Evolutionary conservation across 2,888 invertebrate species (phyloP).

Genomic region (Phaonia tiefii): DNA sequence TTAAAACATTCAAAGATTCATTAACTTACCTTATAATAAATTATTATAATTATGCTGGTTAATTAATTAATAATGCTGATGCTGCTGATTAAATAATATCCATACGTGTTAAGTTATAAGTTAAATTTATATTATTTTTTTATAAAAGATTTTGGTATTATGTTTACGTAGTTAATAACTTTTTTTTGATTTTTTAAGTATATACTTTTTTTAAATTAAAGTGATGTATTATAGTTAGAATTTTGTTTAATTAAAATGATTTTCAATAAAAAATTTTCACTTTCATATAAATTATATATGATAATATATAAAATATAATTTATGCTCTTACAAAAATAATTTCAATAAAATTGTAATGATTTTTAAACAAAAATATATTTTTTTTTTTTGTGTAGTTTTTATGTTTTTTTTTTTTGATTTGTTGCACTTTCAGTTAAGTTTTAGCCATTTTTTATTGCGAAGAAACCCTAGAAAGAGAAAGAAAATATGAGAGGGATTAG

Average conservation of each 20-base stretch:
- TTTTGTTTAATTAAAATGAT: not conserved
- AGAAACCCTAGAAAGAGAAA: not conserved
- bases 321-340: not conserved
- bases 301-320: slow-evolving; percentile 1
- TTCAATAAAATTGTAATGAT: slow-evolving; percentile 13
- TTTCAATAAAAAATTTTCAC: slow-evolving; percentile 19
- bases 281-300: slow-evolving; percentile 21
- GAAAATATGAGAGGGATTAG: not conserved
- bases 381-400: slow-evolving; percentile 35
- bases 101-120: slow-evolving; percentile 31
- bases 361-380: slow-evolving; percentile 18
- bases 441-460: slow-evolving; percentile 44
- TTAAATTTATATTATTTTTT: slow-evolving; percentile 44
- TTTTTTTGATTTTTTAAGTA: too few relatives aligned
- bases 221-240: not conserved
- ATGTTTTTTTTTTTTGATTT: slow-evolving; percentile 11
- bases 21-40: slow-evolving; percentile 56
- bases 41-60: slow-evolving; percentile 16
- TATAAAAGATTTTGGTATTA: not conserved
- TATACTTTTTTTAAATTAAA: slow-evolving; percentile 28
- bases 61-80: slow-evolving; percentile 25
- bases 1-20: not conserved
- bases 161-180: too few relatives aligned
- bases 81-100: slow-evolving; percentile 52
- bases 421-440: slow-evolving; percentile 44